These are phyloP conservation scores for Syngnathus acus DNA, from an alignment of 2,797 vertebrate species.

Conservation along the genomic window DNA sequence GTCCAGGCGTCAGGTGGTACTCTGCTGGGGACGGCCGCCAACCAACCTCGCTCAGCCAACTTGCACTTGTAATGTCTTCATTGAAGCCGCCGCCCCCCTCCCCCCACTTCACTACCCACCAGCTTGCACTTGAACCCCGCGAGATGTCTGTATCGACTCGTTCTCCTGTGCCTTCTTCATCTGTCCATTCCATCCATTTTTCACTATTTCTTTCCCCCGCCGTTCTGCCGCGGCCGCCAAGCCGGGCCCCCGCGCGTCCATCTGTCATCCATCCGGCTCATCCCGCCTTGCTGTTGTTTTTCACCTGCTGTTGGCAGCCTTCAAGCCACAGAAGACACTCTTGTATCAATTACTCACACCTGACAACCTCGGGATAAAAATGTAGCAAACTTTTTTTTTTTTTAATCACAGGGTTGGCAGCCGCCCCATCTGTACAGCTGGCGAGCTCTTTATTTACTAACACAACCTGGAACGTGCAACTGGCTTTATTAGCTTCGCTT, in stretches of 20 bases:
- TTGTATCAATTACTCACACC: slow-evolving; percentile 59
- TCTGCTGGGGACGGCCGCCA: too few relatives aligned
- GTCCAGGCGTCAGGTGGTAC: too few relatives aligned
- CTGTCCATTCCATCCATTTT: slow-evolving; percentile 39
- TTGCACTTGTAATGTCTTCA: too few relatives aligned
- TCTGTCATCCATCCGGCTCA: slow-evolving; percentile 46
- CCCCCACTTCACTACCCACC: neutral
- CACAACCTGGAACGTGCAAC: neutral
- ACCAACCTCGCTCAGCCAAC: too few relatives aligned
- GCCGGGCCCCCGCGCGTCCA: slow-evolving; percentile 39
- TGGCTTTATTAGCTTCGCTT: neutral
- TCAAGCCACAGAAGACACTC: slow-evolving; percentile 54
- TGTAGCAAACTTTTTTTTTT: neutral
- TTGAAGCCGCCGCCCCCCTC: neutral
- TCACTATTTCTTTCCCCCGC: slow-evolving; percentile 11
- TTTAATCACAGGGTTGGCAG: neutral
- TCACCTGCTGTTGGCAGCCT: slow-evolving; percentile 53
- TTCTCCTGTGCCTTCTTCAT: slow-evolving; percentile 14
- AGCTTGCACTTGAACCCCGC: neutral
- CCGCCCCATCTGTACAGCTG: neutral
- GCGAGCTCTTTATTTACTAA: neutral
- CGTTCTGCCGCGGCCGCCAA: slow-evolving; percentile 53
- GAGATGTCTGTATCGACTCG: slow-evolving; percentile 2
- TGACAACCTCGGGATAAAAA: slow-evolving; percentile 2
- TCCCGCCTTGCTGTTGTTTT: slow-evolving; percentile 58